These are phyloP conservation scores for Smutsia gigantea DNA, from an alignment of 2,797 vertebrate species.

Conservation along the genomic window DNA sequence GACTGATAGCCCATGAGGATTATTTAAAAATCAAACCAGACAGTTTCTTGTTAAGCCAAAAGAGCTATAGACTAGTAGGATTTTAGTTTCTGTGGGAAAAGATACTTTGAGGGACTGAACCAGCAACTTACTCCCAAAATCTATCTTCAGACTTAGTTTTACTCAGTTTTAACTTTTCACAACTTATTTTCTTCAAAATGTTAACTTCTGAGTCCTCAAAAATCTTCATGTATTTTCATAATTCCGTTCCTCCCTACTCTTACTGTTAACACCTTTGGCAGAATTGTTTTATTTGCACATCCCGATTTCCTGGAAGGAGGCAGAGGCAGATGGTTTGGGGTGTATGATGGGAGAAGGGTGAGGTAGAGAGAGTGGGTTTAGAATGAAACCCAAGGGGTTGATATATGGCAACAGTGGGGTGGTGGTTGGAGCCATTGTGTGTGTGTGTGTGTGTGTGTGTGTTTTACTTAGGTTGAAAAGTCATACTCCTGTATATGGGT, in stretches of 20 bases:
- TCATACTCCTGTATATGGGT: background rate
- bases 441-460: background rate
- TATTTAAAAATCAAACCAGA: constrained; percentile 14
- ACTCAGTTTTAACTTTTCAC: background rate
- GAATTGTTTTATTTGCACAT: background rate
- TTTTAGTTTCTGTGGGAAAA: constrained; percentile 25
- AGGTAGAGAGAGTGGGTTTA: background rate
- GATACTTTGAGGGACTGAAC: background rate
- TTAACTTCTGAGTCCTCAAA: background rate
- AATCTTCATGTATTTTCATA: constrained; percentile 1
- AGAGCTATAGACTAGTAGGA: background rate
- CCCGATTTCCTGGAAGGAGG: background rate
- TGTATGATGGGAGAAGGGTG: background rate
- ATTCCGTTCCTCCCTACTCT: background rate
- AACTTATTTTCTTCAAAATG: constrained; percentile 19
- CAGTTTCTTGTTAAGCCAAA: background rate
- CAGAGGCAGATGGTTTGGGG: constrained; percentile 28
- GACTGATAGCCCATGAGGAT: background rate
- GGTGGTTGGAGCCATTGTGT: background rate
- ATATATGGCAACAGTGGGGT: background rate
- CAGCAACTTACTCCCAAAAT: background rate
- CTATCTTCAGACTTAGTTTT: constrained; percentile 26
- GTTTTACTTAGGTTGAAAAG: background rate
- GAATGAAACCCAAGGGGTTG: background rate
- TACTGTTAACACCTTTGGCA: background rate